Evolutionary conservation across 2,797 vertebrate genomes (phyloP).

Genomic region (Galagoides demidoff): DNA sequence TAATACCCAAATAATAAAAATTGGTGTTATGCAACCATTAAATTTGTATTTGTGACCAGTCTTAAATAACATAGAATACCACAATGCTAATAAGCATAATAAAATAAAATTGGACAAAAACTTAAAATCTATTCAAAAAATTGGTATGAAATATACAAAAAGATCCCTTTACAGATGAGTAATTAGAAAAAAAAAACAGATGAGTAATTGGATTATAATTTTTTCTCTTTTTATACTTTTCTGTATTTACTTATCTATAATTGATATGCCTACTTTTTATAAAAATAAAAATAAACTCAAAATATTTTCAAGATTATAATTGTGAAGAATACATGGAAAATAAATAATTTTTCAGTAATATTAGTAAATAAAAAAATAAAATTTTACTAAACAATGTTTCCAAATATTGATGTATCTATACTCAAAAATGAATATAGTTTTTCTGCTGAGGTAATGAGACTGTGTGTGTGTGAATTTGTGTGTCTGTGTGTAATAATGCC

Average conservation of each 20-base stretch:
- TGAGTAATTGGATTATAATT: background rate
- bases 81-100: background rate
- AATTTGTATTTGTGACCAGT: background rate
- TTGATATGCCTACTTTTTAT: background rate
- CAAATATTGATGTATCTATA: slow-evolving; percentile 1
- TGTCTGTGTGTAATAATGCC: background rate
- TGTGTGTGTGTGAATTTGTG: background rate
- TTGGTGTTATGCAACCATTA: background rate
- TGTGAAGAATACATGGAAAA: background rate
- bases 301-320: background rate
- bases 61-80: background rate
- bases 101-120: background rate
- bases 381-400: background rate
- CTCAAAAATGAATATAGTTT: background rate
- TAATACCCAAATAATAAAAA: too few relatives aligned
- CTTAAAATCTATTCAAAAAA: background rate
- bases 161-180: background rate
- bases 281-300: slow-evolving; percentile 11
- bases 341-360: background rate
- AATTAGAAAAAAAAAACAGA: background rate
- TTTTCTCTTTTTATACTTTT: background rate
- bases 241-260: background rate
- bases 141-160: background rate
- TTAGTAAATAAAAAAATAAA: background rate
- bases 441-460: background rate